Conservation (phyloP, 2,113 vertebrate species). For the Lutjanus erythropterus region DNA sequence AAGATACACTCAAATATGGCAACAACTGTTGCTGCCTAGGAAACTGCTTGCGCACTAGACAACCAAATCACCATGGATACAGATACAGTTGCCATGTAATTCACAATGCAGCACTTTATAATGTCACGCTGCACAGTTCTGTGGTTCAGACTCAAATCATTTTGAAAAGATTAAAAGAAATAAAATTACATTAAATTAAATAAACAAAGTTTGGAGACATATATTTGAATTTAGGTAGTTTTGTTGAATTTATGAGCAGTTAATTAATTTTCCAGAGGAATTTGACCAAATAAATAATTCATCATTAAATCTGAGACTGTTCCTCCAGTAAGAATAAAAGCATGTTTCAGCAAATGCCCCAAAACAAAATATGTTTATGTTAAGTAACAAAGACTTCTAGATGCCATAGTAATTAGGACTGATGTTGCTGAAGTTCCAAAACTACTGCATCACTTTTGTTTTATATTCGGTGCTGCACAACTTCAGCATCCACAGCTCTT, state of each 20-base stretch:
- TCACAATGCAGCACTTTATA: slow-evolving; percentile 34
- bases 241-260: background rate
- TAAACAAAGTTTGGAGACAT: too few species aligned
- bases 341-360: background rate
- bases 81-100: slow-evolving; percentile 38
- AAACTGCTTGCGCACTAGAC: slow-evolving; percentile 36
- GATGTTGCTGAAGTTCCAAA: background rate
- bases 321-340: background rate
- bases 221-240: background rate
- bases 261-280: background rate
- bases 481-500: background rate
- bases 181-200: background rate
- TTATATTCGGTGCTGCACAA: background rate
- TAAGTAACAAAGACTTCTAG: background rate
- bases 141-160: slow-evolving; percentile 1
- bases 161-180: background rate
- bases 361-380: background rate
- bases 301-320: background rate
- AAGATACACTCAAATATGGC: background rate
- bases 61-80: slow-evolving; percentile 66
- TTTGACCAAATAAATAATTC: background rate
- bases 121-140: slow-evolving; percentile 9
- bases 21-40: slow-evolving; percentile 53
- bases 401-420: background rate
- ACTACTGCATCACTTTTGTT: slow-evolving; percentile 7